Evolutionary conservation across 2,888 invertebrate genomes (phyloP), one percentile per base, ranked within the genome.

Genomic region (Argyresthia goedartella): DNA sequence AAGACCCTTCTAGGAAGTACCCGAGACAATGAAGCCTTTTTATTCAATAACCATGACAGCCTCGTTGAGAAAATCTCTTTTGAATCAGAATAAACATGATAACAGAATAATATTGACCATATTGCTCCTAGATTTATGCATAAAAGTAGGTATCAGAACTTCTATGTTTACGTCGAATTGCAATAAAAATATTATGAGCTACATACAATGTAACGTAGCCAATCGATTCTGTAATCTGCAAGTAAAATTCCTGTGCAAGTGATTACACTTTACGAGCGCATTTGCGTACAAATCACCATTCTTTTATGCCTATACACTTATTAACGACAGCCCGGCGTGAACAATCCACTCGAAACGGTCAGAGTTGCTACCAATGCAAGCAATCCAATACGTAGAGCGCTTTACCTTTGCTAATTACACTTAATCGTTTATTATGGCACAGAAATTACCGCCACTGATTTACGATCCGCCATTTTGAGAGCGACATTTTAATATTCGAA

Each of bases 391-490:
- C 35, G 11, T 14, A 36, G 36, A 48, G 15, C 64, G 67, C 76
- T 76, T 75, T 74, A 74, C 80, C 78, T 73, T 80, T 70, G 72
- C 79, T 84, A 85, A 85, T 82, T 78, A 82, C 68, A 62, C 69
- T 80, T 81, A 74, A 76, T 78, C 76, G 76, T 81, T 52, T 81
- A 79, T 77, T 81, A 81, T 73, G 71, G 69, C 67, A 69, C 71
- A 77, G 79, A 75, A 82, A 82, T 81, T 77, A 72, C 75, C 63
- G 70, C 70, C 68, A 69, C 72, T 81, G 81, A 85, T 84, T 82
- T 81, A 82, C 69, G 71, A 70, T 61, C 63, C 63, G 76, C 81
- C 79, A 81, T 81, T 74, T 81, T 78, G 73, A 57, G 61, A 60
- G 76, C 73, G 77, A 79, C 76, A 79, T 77, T 78, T 78, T 76